Evolutionary conservation across 2,113 vertebrate genomes (phyloP), one percentile per base, ranked within the genome.

Genomic region (Tachuris rubrigastra): DNA sequence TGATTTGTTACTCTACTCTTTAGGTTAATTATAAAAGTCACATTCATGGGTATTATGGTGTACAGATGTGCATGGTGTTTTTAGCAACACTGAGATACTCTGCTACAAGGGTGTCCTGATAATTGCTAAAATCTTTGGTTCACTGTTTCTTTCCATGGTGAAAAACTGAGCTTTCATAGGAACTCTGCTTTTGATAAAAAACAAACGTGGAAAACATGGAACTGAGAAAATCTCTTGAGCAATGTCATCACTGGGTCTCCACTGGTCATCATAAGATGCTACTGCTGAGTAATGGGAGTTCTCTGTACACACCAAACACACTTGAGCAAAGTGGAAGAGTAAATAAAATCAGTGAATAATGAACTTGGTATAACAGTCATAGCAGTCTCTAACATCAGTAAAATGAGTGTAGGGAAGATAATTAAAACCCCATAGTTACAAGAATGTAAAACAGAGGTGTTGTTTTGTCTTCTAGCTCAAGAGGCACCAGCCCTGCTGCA

Each of bases 401-500:
- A 78, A 77, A 47, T 46, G 20, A 37, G 75, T 23, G 42, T 74
- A 93, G 87, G 49, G 30, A 74, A 93, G 56, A 65, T 85, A 87
- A 78, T 73, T 47, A 73, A 89, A 62, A 12, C 16, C 37, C 58
- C 39, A 42, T 28, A 20, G 17, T 59, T 65, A 55, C 52, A 72
- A 75, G 63, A 62, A 83, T 78, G 49, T 97, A 95, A 95, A 97
- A 96, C 8, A 18, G 85, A 95, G 71, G 6, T 92, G 71, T 95
- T 96, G 46, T 97, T 96, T 95, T 98, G 66, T 98, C 72, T 97
- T 69, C 72, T 96, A 99, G 99, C 98, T 92, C 98, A 99, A 98
- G 97, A 99, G 97, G 98, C 98, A 25, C 99, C 99, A 1, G 97
- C 97, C 90, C 97, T 99, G 59, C 98, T 98, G 52, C 87, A 47